Base-by-base conservation (phyloP, 2,888 invertebrate species). In the Ophion obscuratus region DNA sequence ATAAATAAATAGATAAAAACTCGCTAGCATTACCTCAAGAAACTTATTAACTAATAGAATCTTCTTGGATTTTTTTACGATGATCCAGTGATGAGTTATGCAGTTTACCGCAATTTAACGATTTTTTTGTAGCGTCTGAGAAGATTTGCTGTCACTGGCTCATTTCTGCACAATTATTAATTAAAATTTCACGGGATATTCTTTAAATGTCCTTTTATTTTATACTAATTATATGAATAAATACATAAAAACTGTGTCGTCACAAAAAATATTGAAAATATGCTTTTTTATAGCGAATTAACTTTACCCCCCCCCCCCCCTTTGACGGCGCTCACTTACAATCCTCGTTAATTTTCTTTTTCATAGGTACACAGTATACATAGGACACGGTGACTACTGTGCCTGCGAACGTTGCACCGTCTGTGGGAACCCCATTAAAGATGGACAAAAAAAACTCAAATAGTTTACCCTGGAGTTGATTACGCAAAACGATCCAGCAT, bases 331-430 rank as follows among this genome's bases (percentile, higher is more conserved):
- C 47, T 68, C 11, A 20, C 47, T 11, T 68, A 68, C 44, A 68
- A 47, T 68, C 36, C 14, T 68, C 47, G 11, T 85, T 68, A 5
- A 68, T 20, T 47, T 68, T 68, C 47, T 68, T 24, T 86, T 47
- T 6, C 40, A 78, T 78, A 66, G 57, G 81, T 40, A 71, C 57
- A n/a, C n/a, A n/a, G n/a, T n/a, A n/a, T n/a, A n/a, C n/a, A n/a
- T n/a, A n/a, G n/a, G 61, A n/a, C 75, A 83, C 27, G 70, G 74
- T 62, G 67, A 64, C 17, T 77, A 68, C 27, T 40, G 67, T 74
- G 79, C 36, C 24, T 85, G 83, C 47, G 83, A 83, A 73, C 24
- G 83, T 9, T 83, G 85, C 66, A 74, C 31, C 10, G 59, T 77
- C 20, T 7, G 62, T 27, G 79, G 85, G 44, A 47, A 20, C 6